Base-by-base conservation (phyloP, 2,797 vertebrate species). In the Sternotherus odoratus region DNA sequence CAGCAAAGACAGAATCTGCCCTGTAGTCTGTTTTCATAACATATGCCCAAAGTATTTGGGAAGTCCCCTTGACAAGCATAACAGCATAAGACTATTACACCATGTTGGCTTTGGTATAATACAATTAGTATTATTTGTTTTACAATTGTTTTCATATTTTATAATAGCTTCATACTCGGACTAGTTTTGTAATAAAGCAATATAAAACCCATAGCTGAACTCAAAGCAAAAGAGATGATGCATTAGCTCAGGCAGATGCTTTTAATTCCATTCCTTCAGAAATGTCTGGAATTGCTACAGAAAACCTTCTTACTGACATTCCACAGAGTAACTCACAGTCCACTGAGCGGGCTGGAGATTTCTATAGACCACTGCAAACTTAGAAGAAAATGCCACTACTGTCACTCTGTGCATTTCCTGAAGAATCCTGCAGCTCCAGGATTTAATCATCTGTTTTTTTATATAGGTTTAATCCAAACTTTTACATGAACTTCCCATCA, bases 211-310 rank as follows among this genome's bases (percentile, higher is more conserved):
- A 56, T 94, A 88, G 86, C 79, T 95, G 92, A 95, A 91, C 93
- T 83, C 69, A 92, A 90, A 95, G 95, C 95, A 95, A 95, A 94
- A 90, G 85, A 87, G 79, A 91, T 92, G 75, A 77, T 84, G 53
- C 77, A 69, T 66, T 94, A 74, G 50, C 57, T 93, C 82, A 91
- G 87, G 89, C 92, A 96, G 83, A 97, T 95, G 93, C 50, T 93
- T 91, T 95, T 93, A 46, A 88, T 91, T 91, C 82, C 46, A 36
- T 81, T 92, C 82, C 88, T 83, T 88, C 92, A 95, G 77, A 93
- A 95, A 96, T 91, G 85, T 83, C 77, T 93, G 95, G 90, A 95
- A 96, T 97, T 93, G 95, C 88, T 77, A 86, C 79, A 77, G 79
- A 74, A 86, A 85, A 83, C 43, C 46, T 95, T 95, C 81, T 60